Conservation (phyloP, 2,888 invertebrate species). For the Oxyteleia sp. region DNA sequence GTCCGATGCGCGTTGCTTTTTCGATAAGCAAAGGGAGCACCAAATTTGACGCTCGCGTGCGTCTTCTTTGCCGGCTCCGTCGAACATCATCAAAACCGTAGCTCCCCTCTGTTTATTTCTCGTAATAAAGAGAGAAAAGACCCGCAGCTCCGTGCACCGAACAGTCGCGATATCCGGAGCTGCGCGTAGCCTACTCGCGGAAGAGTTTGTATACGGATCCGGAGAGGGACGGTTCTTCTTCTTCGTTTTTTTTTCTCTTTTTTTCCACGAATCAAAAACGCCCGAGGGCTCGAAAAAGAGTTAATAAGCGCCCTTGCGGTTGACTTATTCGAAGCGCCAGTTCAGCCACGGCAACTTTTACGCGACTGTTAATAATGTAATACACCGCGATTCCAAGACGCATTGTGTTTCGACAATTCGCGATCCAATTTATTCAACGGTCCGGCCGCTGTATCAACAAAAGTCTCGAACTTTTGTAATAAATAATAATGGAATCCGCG, state of each 20-base stretch:
- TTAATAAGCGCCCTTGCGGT: background rate
- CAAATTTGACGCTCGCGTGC: conserved; percentile 51
- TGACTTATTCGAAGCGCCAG: conserved; percentile 22
- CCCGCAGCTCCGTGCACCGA: conserved; percentile 17
- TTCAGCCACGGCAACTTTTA: conserved; percentile 3
- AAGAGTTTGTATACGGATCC: background rate
- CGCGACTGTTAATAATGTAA: conserved; percentile 43
- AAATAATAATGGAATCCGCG: conserved; percentile 57
- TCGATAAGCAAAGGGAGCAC: conserved; percentile 53
- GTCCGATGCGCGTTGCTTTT: conserved; percentile 53
- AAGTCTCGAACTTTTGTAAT: conserved; percentile 66
- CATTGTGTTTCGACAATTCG: conserved; percentile 49
- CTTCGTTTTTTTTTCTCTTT: no score
- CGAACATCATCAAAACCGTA: conserved; percentile 43
- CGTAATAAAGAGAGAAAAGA: conserved; percentile 53
- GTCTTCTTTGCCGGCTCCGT: conserved; percentile 55
- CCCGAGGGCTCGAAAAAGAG: no score
- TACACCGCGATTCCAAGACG: conserved; percentile 28
- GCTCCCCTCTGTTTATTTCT: conserved; percentile 49
- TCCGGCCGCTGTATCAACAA: conserved; percentile 46
- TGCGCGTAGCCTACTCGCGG: conserved; percentile 7
- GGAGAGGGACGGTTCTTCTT: no score
- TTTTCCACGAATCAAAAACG: no score
- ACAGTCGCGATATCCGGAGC: conserved; percentile 31
- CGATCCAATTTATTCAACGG: conserved; percentile 46